phyloP scores from a whole-genome alignment of 2,888 invertebrate species.

The Myopa tessellatipennis region DNA sequence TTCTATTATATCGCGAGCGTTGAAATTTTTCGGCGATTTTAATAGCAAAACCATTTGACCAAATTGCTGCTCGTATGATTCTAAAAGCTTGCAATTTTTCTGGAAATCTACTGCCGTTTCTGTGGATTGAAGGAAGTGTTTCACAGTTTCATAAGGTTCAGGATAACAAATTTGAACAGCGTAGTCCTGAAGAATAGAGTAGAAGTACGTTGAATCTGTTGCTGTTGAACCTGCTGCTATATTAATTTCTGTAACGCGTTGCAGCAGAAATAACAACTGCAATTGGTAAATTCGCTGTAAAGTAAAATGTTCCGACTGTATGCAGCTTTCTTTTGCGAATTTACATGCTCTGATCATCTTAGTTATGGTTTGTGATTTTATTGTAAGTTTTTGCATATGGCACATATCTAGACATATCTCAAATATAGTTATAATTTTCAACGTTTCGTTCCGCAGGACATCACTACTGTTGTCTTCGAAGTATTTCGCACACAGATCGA shows the following conservation, averaged over 20 bases:
- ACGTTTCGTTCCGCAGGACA: conserved; percentile 42
- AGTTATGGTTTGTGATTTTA: conserved; percentile 41
- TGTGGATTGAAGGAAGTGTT: conserved; percentile 17
- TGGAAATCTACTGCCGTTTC: conserved; percentile 28
- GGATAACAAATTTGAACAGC: conserved; percentile 47
- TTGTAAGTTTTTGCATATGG: conserved; percentile 1
- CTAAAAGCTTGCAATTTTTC: conserved; percentile 44
- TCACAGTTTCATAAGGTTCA: conserved; percentile 35
- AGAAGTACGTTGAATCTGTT: conserved; percentile 34
- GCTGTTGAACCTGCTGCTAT: not conserved
- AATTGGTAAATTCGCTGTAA: conserved; percentile 57
- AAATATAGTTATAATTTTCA: conserved; percentile 45
- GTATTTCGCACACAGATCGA: conserved; percentile 50
- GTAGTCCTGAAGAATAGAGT: conserved; percentile 52
- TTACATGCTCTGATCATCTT: conserved; percentile 46
- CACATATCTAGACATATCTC: conserved; percentile 46
- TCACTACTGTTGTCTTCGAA: conserved; percentile 41
- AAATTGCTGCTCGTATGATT: conserved; percentile 49
- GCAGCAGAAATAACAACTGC: conserved; percentile 54
- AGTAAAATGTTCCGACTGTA: conserved; percentile 47
- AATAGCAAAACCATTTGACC: conserved; percentile 48
- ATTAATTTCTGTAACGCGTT: conserved; percentile 47
- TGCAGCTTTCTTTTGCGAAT: conserved; percentile 45
- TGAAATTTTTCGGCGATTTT: conserved; percentile 34
- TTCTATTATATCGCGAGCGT: conserved; percentile 46